Percentiles rank a stretch among this genome's conserved stretches.
Conservation (phyloP, 1,140 invertebrate genomes). For the Spodoptera litura region DNA sequence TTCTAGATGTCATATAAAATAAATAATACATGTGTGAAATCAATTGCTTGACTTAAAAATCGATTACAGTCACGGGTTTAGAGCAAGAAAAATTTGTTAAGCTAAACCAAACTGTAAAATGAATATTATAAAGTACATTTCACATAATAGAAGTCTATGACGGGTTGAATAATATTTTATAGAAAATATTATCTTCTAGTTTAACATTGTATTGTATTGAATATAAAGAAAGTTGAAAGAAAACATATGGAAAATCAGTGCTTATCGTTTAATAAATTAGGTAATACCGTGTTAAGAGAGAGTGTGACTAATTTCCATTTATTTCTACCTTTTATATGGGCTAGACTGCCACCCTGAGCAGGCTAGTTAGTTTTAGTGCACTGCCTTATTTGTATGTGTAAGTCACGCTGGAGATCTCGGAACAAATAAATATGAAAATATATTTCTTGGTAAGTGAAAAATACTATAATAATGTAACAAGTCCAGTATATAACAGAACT, state of each 20-base stretch:
- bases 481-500: too few relatives aligned
- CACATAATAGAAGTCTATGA: too few relatives aligned
- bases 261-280: slow-evolving; percentile 20
- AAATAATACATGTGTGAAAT: too few relatives aligned
- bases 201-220: slow-evolving; percentile 1
- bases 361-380: slow-evolving; percentile 3
- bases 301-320: slow-evolving; percentile 6
- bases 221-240: slow-evolving; percentile 1
- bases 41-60: too few relatives aligned
- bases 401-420: background rate
- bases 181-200: background rate
- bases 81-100: too few relatives aligned
- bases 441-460: slow-evolving; percentile 19
- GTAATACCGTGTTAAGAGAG: background rate
- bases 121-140: too few relatives aligned
- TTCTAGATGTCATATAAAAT: too few relatives aligned
- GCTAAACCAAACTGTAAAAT: too few relatives aligned
- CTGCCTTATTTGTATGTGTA: background rate
- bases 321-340: slow-evolving; percentile 5
- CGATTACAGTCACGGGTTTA: too few relatives aligned
- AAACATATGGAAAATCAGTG: slow-evolving; percentile 6
- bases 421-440: slow-evolving; percentile 19
- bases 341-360: background rate
- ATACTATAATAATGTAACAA: background rate
- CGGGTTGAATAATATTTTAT: too few relatives aligned